phyloP scores from a whole-genome alignment of 2,797 vertebrate genomes.

The Spheniscus humboldti region DNA sequence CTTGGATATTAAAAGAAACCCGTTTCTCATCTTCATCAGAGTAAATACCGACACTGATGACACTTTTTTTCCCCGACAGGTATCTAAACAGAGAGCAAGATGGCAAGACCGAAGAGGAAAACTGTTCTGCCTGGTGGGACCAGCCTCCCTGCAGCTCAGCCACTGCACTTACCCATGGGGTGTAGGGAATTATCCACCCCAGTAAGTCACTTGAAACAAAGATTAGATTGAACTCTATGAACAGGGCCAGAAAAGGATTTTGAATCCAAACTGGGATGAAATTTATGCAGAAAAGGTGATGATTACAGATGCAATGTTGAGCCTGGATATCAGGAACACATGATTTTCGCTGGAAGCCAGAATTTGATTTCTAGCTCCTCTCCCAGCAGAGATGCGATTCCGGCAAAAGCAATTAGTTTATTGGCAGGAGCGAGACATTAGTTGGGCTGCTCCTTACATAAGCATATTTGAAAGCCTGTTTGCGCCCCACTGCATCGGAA shows the following conservation, averaged over 20 bases:
- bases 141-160: not conserved
- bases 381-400: not conserved
- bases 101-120: rapidly evolving
- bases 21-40: not conserved
- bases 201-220: not conserved
- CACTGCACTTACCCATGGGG: not conserved
- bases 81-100: not conserved
- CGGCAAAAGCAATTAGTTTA: conserved; percentile 1
- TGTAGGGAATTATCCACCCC: not conserved
- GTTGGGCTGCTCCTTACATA: conserved; percentile 3
- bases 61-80: not conserved
- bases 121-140: not conserved
- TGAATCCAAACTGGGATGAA: not conserved
- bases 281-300: not conserved
- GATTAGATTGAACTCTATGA: not conserved
- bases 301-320: not conserved
- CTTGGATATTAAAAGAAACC: not conserved
- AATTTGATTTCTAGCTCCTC: not conserved
- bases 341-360: not conserved
- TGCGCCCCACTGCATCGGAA: not conserved
- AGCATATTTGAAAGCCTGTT: not conserved
- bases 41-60: not conserved
- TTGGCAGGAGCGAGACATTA: not conserved
- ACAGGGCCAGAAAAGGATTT: not conserved
- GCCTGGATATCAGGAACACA: not conserved